These are phyloP conservation scores for Rhopalosiphum padi DNA, from an alignment of 1,140 invertebrate genomes.

Conservation along the genomic window DNA sequence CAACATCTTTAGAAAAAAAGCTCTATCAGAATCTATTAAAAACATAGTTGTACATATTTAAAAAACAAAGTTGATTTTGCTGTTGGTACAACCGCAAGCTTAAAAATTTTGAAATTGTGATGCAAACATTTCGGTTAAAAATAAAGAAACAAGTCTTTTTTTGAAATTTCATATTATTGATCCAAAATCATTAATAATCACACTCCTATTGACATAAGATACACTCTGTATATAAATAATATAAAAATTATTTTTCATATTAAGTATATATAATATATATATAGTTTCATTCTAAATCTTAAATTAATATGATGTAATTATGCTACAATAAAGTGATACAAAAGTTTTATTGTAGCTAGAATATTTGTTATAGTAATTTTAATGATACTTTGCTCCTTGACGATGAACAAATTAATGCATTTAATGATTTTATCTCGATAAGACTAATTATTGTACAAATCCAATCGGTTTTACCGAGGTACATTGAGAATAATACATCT, in stretches of 20 bases:
- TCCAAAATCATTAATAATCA: too few relatives aligned
- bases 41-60: too few relatives aligned
- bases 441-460: neutral
- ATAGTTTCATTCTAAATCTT: neutral
- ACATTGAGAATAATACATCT: too few relatives aligned
- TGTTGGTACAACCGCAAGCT: too few relatives aligned
- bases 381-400: neutral
- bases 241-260: neutral
- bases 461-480: neutral
- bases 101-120: too few relatives aligned
- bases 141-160: too few relatives aligned
- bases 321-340: neutral
- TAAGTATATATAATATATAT: neutral
- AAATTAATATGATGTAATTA: neutral
- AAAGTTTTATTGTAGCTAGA: neutral
- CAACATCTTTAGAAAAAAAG: too few relatives aligned
- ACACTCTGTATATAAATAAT: neutral
- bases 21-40: too few relatives aligned
- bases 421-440: neutral
- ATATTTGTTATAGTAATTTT: neutral
- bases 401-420: neutral
- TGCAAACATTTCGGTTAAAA: too few relatives aligned
- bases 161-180: too few relatives aligned
- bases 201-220: too few relatives aligned
- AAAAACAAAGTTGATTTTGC: too few relatives aligned